A percentile compares a stretch with the other conserved stretches of the same genome.
Conservation (phyloP, 2,797 vertebrate genomes). For the Trematomus bernacchii region DNA sequence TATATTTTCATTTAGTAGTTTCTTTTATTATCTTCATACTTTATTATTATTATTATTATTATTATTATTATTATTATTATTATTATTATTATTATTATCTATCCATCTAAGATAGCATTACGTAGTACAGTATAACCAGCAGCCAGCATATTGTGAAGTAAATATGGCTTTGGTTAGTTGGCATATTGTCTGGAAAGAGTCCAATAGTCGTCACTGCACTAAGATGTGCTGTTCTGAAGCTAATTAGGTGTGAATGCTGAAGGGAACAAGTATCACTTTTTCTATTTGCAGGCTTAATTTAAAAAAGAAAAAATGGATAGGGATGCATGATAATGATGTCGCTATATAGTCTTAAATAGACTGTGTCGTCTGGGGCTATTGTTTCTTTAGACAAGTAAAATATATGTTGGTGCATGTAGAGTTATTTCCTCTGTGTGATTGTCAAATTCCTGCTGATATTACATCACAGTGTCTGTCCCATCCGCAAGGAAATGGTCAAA, state of each 20-base stretch:
- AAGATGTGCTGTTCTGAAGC: slow-evolving; percentile 50
- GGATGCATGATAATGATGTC: slow-evolving; percentile 2
- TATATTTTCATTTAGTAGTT: too few species aligned
- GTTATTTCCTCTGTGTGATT: not conserved
- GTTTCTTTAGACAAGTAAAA: slow-evolving; percentile 15
- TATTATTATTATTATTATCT: too few species aligned
- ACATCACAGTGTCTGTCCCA: not conserved
- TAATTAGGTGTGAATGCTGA: slow-evolving; percentile 54
- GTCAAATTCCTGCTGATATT: slow-evolving; percentile 24
- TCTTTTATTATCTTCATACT: too few species aligned
- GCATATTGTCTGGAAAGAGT: slow-evolving; percentile 54
- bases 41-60: too few species aligned
- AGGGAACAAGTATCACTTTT: slow-evolving; percentile 42
- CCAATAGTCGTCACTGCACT: slow-evolving; percentile 37
- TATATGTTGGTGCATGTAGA: not conserved
- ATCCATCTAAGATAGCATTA: not conserved
- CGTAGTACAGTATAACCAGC: slow-evolving; percentile 10
- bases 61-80: too few species aligned
- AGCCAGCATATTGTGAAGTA: slow-evolving; percentile 16
- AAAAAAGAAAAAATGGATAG: slow-evolving; percentile 1
- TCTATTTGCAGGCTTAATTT: slow-evolving; percentile 44
- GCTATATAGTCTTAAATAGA: not conserved
- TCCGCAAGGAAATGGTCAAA: not conserved
- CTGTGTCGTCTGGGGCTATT: slow-evolving; percentile 17
- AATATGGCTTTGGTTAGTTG: slow-evolving; percentile 49